These are phyloP conservation scores for Oncorhynchus masou DNA, from an alignment of 2,113 vertebrate genomes.

Conservation along the genomic window DNA sequence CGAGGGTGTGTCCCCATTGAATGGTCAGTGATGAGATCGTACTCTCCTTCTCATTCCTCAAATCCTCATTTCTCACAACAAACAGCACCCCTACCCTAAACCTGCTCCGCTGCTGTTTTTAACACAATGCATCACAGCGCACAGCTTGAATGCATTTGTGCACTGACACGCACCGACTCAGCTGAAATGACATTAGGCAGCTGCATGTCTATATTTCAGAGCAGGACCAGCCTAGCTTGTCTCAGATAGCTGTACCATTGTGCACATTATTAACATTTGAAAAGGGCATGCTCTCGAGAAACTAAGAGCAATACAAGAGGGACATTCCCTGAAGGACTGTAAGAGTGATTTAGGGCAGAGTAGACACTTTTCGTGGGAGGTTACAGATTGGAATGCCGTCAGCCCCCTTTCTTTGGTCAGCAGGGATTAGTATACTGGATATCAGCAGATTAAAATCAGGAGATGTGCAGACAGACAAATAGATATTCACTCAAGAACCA, in stretches of 20 bases:
- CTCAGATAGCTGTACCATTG: conserved; percentile 8
- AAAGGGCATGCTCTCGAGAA: conserved; percentile 21
- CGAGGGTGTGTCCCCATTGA: too few relatives aligned
- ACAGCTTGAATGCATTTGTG: neutral
- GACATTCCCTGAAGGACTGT: neutral
- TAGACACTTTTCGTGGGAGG: conserved; percentile 1
- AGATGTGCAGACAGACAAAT: neutral
- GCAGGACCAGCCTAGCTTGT: conserved; percentile 10
- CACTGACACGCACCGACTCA: neutral
- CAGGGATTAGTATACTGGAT: neutral
- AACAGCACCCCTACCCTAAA: too few relatives aligned
- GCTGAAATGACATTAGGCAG: conserved; percentile 11
- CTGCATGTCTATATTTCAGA: neutral
- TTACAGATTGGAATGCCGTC: neutral
- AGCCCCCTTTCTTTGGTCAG: neutral
- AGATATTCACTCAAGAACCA: too few relatives aligned
- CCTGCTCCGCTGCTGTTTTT: neutral
- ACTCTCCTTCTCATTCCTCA: too few relatives aligned
- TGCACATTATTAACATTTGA: conserved; percentile 34
- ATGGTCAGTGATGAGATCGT: too few relatives aligned
- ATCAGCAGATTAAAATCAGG: neutral
- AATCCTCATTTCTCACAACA: too few relatives aligned
- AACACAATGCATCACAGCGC: neutral
- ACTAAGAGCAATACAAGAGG: conserved; percentile 20
- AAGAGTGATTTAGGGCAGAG: conserved; percentile 20